These are phyloP conservation scores for Mystacides longicornis DNA, from an alignment of 2,888 invertebrate species.

Conservation along the genomic window DNA sequence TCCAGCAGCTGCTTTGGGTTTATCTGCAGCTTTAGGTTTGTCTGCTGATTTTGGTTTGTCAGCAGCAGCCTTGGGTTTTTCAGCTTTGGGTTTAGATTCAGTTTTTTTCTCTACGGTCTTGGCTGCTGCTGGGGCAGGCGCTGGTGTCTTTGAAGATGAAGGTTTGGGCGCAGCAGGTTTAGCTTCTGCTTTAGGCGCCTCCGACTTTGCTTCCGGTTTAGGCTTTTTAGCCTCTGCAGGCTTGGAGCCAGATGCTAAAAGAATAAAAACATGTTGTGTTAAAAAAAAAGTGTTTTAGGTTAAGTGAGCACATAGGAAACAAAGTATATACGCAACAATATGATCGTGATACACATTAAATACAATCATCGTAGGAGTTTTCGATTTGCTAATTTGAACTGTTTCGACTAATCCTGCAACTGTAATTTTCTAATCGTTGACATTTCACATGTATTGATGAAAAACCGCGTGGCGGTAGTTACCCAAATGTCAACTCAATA, in stretches of 20 bases:
- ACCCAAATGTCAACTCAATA: background rate
- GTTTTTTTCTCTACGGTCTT: slow-evolving; percentile 48
- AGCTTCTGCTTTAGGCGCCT: slow-evolving; percentile 43
- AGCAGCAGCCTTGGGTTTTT: slow-evolving; percentile 27
- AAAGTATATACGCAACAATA: too few species aligned
- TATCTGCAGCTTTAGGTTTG: slow-evolving; percentile 38
- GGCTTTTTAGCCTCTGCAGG: slow-evolving; percentile 43
- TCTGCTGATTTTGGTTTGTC: slow-evolving; percentile 39
- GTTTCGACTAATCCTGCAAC: too few species aligned
- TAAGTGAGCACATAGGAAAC: too few species aligned
- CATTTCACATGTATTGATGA: slow-evolving; percentile 18
- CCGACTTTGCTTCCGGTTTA: slow-evolving; percentile 33
- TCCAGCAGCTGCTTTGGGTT: slow-evolving; percentile 34
- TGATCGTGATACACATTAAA: too few species aligned
- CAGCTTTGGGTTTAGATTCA: slow-evolving; percentile 34
- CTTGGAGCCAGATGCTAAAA: slow-evolving; percentile 38
- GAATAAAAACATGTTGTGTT: slow-evolving; percentile 6
- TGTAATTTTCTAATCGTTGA: too few species aligned
- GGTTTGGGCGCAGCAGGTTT: slow-evolving; percentile 30
- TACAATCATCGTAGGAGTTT: too few species aligned
- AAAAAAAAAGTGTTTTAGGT: background rate
- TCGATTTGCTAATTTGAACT: too few species aligned
- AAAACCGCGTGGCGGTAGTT: slow-evolving; percentile 34
- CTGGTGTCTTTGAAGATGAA: slow-evolving; percentile 30
- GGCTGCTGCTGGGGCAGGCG: slow-evolving; percentile 38